Evolutionary conservation across 2,888 invertebrate genomes (phyloP).

Genomic region (Ellobium chinense): DNA sequence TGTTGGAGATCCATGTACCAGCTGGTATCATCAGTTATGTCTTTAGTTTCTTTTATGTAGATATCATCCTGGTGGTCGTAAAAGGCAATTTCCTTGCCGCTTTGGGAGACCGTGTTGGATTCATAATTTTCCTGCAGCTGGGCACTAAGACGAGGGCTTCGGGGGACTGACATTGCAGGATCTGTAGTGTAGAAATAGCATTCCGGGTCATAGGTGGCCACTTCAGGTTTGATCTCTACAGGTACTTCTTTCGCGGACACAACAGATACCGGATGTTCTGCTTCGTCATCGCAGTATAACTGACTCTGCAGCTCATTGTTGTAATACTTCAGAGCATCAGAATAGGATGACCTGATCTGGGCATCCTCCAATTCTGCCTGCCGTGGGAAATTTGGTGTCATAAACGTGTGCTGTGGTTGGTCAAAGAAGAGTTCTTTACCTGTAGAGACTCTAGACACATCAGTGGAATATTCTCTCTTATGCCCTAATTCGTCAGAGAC

Average conservation of each 20-base stretch:
- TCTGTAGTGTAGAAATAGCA: background rate
- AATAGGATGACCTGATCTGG: background rate
- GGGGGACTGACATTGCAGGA: background rate
- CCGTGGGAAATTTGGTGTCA: background rate
- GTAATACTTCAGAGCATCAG: background rate
- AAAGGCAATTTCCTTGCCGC: background rate
- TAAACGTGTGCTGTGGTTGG: background rate
- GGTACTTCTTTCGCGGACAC: background rate
- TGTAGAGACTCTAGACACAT: background rate
- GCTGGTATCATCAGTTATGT: background rate
- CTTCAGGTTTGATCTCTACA: background rate
- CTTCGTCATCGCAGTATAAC: background rate
- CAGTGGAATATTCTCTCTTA: background rate
- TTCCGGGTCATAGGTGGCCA: background rate
- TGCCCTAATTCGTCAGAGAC: background rate
- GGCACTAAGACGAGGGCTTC: background rate
- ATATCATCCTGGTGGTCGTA: background rate
- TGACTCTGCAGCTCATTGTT: background rate
- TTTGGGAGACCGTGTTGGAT: background rate
- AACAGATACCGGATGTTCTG: background rate
- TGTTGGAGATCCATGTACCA: conserved; percentile 14
- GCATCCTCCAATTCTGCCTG: background rate
- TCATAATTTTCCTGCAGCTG: background rate
- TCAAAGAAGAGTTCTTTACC: background rate
- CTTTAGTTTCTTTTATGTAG: background rate